Evolutionary conservation across 2,113 vertebrate genomes (phyloP).

Genomic region (Sinocyclocheilus anophthalmus): DNA sequence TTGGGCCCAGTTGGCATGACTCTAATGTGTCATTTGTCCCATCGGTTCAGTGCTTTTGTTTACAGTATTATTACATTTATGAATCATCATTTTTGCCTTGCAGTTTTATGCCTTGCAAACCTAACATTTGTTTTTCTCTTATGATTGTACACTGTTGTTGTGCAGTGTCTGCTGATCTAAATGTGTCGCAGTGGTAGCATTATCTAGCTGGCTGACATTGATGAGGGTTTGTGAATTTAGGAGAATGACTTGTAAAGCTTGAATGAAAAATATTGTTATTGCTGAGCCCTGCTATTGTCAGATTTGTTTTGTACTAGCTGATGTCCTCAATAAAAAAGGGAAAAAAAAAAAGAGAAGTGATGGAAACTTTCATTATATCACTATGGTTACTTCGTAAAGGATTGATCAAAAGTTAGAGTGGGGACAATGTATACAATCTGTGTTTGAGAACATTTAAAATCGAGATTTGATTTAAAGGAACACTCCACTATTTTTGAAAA

Average conservation of each 20-base stretch:
- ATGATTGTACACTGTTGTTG: too few relatives aligned
- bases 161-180: neutral
- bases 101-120: neutral
- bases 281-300: neutral
- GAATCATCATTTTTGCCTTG: neutral
- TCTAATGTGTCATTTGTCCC: neutral
- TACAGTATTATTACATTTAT: neutral
- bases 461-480: neutral
- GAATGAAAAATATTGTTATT: constrained; percentile 1
- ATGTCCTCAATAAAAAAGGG: neutral
- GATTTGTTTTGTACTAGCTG: neutral
- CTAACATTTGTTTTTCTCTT: neutral
- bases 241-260: neutral
- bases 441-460: neutral
- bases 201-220: neutral
- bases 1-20: neutral
- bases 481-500: too few relatives aligned
- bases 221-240: neutral
- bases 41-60: neutral
- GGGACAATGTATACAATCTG: neutral
- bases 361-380: neutral
- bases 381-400: neutral
- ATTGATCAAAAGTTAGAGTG: neutral
- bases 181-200: neutral
- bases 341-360: too few relatives aligned